Base-by-base conservation (phyloP, 1,140 invertebrate species). In the Pachyrhynchus sulphureomaculatus region DNA sequence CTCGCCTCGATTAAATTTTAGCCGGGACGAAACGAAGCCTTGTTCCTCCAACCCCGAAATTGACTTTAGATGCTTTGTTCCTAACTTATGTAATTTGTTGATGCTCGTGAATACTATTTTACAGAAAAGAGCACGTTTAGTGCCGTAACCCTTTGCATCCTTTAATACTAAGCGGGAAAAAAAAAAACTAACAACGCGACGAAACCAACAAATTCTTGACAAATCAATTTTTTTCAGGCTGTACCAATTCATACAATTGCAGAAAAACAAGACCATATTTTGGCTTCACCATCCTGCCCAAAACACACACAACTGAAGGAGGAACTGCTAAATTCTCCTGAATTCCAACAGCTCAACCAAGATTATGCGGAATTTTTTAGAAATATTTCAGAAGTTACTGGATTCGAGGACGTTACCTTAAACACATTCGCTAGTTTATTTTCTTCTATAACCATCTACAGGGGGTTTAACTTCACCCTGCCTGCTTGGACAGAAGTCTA, bases 221-320 rank as follows among this genome's bases (percentile, higher is more conserved):
- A n/a, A n/a, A n/a, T 15, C 10, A 17, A 37, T 15, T 29, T 6
- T 32, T 57, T 57, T 26, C 32, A 58, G 55, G 23, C 32, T 10
- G 33, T 58, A 15, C 92, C 93, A 1, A 82, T 96, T 12, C 91
- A 94, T 66, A 92, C 92, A 0, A 66, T 81, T 20, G 86, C 89
- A 0, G 79, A 85, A 18, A n/a, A 4, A 10, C 6, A 81, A 13
- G 91, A 94, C 79, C 68, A 83, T 60, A 73, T 92, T 13, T 15
- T 72, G 17, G 84, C 86, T 69, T 84, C 83, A 55, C 76, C 79
- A 13, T n/a, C n/a, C n/a, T 92, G 90, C 72, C 78, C 83, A 0
- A 79, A 78, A 41, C 91, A 86, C 67, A 73, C 83, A 1, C 75
- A 79, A 49, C 82, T 86, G 62, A 51, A 80, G 4, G 65, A 80